Evolutionary conservation across 2,797 vertebrate species (phyloP).

Genomic region (Taeniopygia guttata): DNA sequence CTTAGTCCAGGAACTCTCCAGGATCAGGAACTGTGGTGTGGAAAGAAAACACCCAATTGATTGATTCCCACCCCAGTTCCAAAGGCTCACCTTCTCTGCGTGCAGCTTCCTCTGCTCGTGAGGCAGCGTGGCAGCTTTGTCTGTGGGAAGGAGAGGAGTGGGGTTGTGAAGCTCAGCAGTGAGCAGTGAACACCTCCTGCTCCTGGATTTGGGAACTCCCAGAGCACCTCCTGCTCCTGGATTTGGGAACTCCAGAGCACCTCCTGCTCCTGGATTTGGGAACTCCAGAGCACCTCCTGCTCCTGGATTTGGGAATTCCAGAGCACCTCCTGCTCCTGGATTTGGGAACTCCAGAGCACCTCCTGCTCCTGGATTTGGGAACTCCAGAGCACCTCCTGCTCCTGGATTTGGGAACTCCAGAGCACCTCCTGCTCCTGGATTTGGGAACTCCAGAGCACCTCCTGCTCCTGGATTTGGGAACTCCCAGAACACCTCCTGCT

Average conservation of each 20-base stretch:
- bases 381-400: too few relatives aligned
- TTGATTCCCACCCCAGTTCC: background rate
- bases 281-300: background rate
- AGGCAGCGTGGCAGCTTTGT: constrained; percentile 94
- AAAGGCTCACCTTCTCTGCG: constrained; percentile 89
- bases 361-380: background rate
- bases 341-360: too few relatives aligned
- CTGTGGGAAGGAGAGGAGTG: constrained; percentile 63
- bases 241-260: too few relatives aligned
- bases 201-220: background rate
- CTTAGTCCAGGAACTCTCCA: background rate
- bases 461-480: too few relatives aligned
- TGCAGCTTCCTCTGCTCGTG: constrained; percentile 97
- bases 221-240: too few relatives aligned
- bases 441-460: background rate
- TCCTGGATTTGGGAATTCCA: background rate
- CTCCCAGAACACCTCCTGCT: background rate
- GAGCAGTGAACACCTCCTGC: background rate
- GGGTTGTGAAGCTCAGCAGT: background rate
- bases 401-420: too few relatives aligned
- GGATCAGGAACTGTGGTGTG: background rate
- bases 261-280: too few relatives aligned
- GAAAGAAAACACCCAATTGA: background rate
- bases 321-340: too few relatives aligned
- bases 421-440: background rate